Percentiles rank a stretch among this genome's conserved stretches.
Evolutionary conservation across 2,797 vertebrate species (phyloP).

Genomic region (Tenualosa thibaudeaui): DNA sequence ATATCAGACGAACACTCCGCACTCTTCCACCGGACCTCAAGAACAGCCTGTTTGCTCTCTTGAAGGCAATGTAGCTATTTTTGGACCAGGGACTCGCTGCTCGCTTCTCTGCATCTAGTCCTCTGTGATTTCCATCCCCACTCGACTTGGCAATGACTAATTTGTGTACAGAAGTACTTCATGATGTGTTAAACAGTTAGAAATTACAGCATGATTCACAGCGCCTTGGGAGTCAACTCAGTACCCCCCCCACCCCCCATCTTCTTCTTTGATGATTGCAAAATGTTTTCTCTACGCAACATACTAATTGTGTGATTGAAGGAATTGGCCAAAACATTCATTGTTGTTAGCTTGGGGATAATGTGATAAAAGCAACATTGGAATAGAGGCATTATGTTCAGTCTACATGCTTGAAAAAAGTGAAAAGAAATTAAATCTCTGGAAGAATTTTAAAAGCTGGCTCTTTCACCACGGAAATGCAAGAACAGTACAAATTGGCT

Average conservation of each 20-base stretch:
- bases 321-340: not conserved
- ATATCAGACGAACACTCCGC: not conserved
- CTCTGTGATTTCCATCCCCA: not conserved
- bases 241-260: not conserved
- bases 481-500: not conserved
- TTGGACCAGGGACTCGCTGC: not conserved
- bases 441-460: not conserved
- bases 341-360: not conserved
- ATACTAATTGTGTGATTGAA: not conserved
- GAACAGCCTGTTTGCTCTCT: slow-evolving; percentile 8
- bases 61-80: not conserved
- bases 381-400: slow-evolving; percentile 12
- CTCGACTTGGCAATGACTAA: slow-evolving; percentile 10
- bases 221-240: not conserved
- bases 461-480: not conserved
- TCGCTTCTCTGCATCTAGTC: not conserved
- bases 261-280: not conserved
- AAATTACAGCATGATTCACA: slow-evolving; percentile 16
- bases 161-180: slow-evolving; percentile 8
- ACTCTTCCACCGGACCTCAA: not conserved
- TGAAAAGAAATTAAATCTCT: not conserved
- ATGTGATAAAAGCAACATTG: not conserved
- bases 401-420: not conserved
- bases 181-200: not conserved
- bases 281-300: not conserved